Evolutionary conservation across 2,797 vertebrate genomes (phyloP).

Genomic region (Propithecus deckenii): DNA sequence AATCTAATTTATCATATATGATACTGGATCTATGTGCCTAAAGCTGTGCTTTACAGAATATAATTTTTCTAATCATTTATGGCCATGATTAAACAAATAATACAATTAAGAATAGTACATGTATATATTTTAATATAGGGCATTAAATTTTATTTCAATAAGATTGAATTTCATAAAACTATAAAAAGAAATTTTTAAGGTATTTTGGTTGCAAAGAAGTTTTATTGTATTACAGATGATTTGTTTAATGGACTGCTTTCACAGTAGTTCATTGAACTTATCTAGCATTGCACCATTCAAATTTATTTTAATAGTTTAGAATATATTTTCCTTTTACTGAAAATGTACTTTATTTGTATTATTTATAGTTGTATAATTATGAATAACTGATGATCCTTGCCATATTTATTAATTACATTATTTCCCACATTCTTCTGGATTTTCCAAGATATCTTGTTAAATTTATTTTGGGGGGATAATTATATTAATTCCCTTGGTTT

Average conservation of each 20-base stretch:
- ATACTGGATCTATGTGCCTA: neutral
- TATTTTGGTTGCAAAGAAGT: neutral
- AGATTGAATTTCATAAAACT: neutral
- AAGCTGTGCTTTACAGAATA: neutral
- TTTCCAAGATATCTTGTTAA: neutral
- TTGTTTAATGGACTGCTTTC: neutral
- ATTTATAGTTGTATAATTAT: neutral
- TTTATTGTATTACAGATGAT: neutral
- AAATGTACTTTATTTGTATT: neutral
- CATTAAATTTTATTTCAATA: neutral
- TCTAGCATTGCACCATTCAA: neutral
- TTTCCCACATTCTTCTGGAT: neutral
- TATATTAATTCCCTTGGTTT: neutral
- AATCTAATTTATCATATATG: neutral
- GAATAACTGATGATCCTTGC: neutral
- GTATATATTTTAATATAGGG: neutral
- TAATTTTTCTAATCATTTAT: neutral
- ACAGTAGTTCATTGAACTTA: neutral
- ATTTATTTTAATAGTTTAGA: neutral
- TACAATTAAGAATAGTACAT: neutral
- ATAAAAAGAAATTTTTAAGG: neutral
- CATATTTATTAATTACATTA: conserved; percentile 4
- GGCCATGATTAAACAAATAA: neutral
- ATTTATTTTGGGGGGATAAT: neutral
- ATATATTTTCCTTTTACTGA: neutral